Evolutionary conservation across 1,140 invertebrate genomes (phyloP).

Genomic region (Trypoxylus dichotomus): DNA sequence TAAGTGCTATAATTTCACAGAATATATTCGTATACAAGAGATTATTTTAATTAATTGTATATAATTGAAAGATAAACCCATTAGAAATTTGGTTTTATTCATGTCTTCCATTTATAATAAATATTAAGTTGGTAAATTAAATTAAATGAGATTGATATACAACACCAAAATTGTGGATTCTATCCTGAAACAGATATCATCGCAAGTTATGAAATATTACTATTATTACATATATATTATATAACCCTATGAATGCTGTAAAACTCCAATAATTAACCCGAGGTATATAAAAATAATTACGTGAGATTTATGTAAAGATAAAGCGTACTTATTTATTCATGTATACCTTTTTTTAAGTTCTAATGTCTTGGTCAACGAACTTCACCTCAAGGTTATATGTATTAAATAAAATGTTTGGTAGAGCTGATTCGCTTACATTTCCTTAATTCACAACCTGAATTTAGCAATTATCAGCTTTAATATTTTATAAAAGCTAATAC

Average conservation of each 20-base stretch:
- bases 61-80: no score
- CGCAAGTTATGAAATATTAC: background rate
- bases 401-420: slow-evolving; percentile 15
- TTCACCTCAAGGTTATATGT: slow-evolving; percentile 7
- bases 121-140: no score
- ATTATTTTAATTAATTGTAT: no score
- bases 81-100: no score
- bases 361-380: slow-evolving; percentile 16
- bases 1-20: no score
- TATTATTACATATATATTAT: slow-evolving; percentile 9
- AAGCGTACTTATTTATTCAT: slow-evolving; percentile 23
- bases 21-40: no score
- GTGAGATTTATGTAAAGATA: slow-evolving; percentile 12
- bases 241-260: background rate
- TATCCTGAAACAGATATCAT: background rate
- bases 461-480: background rate
- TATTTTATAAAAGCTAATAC: background rate
- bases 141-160: no score
- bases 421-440: background rate
- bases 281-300: slow-evolving; percentile 19
- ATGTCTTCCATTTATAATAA: no score
- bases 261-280: background rate
- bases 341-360: slow-evolving; percentile 18
- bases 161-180: background rate
- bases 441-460: background rate